Evolutionary conservation across 2,888 invertebrate species (phyloP).

Genomic region (Imbricaverruca yamaguchii): DNA sequence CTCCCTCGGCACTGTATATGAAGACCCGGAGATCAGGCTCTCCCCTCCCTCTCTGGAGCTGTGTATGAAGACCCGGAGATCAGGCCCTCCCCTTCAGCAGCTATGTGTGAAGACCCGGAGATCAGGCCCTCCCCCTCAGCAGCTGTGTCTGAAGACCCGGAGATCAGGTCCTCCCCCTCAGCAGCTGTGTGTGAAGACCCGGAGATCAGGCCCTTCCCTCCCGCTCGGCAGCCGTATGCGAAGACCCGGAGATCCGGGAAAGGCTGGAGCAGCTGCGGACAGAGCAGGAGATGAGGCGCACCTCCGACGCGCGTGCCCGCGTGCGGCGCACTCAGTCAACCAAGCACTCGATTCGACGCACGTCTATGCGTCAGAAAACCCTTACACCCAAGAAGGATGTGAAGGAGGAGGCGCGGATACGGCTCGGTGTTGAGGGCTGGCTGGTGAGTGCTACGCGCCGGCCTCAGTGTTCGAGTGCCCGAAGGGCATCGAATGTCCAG

Average conservation of each 20-base stretch:
- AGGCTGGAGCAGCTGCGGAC: constrained; percentile 78
- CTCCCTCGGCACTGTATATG: too few relatives aligned
- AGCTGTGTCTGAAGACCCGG: too few relatives aligned
- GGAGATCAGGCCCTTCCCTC: not conserved
- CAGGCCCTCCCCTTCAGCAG: too few relatives aligned
- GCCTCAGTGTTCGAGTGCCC: not conserved
- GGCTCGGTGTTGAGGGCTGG: constrained; percentile 37
- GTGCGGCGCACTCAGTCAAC: constrained; percentile 55
- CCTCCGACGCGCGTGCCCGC: constrained; percentile 53
- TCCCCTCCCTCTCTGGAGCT: too few relatives aligned
- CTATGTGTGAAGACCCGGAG: too few relatives aligned
- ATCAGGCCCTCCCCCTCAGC: too few relatives aligned
- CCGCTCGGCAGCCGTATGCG: constrained; percentile 75
- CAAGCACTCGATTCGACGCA: constrained; percentile 67
- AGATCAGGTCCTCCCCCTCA: too few relatives aligned
- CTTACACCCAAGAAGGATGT: constrained; percentile 76
- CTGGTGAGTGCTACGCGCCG: not conserved
- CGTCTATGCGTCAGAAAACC: constrained; percentile 83
- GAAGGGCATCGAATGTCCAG: too few relatives aligned
- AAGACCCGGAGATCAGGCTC: too few relatives aligned
- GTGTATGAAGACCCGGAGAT: too few relatives aligned
- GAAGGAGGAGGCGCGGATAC: constrained; percentile 76
- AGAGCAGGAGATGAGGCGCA: constrained; percentile 73
- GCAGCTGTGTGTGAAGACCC: too few relatives aligned
- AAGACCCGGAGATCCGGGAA: constrained; percentile 87